phyloP scores from a whole-genome alignment of 2,888 invertebrate species.

The Encarsia formosa region DNA sequence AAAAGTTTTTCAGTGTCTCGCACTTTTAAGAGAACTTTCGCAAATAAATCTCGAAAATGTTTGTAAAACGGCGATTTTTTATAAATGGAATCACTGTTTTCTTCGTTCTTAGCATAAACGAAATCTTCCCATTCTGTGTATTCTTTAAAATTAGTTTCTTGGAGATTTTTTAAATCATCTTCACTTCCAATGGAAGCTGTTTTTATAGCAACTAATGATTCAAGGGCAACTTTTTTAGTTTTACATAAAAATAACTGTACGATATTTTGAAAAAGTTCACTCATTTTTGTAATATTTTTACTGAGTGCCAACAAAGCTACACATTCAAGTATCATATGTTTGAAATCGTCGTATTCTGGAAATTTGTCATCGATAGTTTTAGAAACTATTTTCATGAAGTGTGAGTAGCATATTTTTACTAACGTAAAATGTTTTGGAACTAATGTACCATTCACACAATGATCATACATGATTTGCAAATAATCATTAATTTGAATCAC shows the following conservation, averaged over 20 bases:
- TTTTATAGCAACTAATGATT: conserved; percentile 3
- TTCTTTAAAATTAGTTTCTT: conserved; percentile 8
- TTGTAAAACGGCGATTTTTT: conserved; percentile 20
- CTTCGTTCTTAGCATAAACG: background rate
- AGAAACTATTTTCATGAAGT: conserved; percentile 24
- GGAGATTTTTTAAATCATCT: background rate
- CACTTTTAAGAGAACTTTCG: background rate
- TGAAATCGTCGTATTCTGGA: conserved; percentile 7
- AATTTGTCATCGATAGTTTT: conserved; percentile 11
- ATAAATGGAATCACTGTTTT: conserved; percentile 3
- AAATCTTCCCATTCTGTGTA: conserved; percentile 1
- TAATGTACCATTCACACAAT: background rate
- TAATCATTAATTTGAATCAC: conserved; percentile 15
- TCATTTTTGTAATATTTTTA: conserved; percentile 10
- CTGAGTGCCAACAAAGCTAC: conserved; percentile 18
- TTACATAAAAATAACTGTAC: conserved; percentile 1
- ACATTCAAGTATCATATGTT: conserved; percentile 23
- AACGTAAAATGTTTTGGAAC: conserved; percentile 5
- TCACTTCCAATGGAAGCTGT: background rate
- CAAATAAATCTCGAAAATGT: background rate
- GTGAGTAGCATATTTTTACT: conserved; percentile 24
- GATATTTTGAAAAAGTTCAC: conserved; percentile 17
- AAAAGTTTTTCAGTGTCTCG: background rate
- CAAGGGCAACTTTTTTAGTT: background rate
- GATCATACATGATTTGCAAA: conserved; percentile 18